phyloP scores from a whole-genome alignment of 2,888 invertebrate genomes.

The Serrognathus titanus region DNA sequence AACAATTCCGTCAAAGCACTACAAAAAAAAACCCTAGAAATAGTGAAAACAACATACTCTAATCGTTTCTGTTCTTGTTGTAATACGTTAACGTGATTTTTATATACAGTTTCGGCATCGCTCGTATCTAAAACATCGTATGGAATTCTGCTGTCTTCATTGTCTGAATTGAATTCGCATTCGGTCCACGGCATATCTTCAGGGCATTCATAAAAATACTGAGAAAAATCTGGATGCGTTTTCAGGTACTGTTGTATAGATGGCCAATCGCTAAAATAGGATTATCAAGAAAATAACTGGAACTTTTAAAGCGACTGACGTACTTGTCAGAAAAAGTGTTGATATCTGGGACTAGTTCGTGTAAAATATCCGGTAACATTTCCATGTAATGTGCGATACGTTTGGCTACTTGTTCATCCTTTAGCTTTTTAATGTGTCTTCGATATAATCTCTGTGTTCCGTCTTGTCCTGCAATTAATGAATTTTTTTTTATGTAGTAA shows the following conservation, averaged over 20 bases:
- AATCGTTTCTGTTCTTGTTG: constrained; percentile 89
- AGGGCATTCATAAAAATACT: constrained; percentile 85
- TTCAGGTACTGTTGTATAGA: constrained; percentile 81
- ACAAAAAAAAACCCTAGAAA: constrained; percentile 11
- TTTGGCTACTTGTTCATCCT: constrained; percentile 75
- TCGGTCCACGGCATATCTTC: constrained; percentile 77
- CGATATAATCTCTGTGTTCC: constrained; percentile 68
- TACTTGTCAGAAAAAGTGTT: constrained; percentile 62
- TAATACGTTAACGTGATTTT: constrained; percentile 85
- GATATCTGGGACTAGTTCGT: constrained; percentile 76
- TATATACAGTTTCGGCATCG: constrained; percentile 89
- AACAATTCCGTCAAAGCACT: constrained; percentile 3
- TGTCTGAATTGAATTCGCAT: constrained; percentile 61
- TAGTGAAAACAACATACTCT: constrained; percentile 64
- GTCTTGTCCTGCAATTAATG: constrained; percentile 43
- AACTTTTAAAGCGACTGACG: not conserved
- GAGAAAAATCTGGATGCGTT: constrained; percentile 88
- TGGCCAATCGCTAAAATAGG: constrained; percentile 74
- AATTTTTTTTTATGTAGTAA: not conserved
- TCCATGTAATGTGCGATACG: constrained; percentile 75
- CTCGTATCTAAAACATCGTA: constrained; percentile 87
- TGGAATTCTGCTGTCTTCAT: constrained; percentile 77
- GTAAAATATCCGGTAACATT: constrained; percentile 71
- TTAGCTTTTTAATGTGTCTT: constrained; percentile 73
- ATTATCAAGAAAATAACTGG: not conserved